Base-by-base conservation (phyloP, 2,797 vertebrate genomes). In the Lates japonicus region DNA sequence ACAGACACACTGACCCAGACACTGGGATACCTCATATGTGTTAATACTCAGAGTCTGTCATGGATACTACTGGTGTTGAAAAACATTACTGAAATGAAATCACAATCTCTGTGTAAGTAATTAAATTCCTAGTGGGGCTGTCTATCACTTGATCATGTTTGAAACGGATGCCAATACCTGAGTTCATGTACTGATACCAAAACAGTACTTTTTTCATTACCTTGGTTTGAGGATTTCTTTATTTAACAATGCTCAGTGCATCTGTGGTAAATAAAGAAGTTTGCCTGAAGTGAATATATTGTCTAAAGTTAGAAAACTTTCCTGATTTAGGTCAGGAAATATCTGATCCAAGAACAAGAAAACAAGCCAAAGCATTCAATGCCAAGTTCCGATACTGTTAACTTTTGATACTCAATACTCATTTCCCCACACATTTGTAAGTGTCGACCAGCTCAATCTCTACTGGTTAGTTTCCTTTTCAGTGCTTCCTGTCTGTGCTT, bases 1-100 rank as follows among this genome's bases (percentile, higher is more conserved):
- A 84, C 82, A 87, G 76, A 92, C 73, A 68, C 67, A 74, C 70
- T 86, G 87, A 88, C 88, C 87, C 83, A 87, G 83, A 92, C 68
- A 71, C 69, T 7, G 51, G 52, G 46, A 61, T 22, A 73, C 80
- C 77, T 77, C 82, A 82, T 70, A 52, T 70, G 74, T 42, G 66
- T 70, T 81, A 71, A 73, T 70, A 83, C 82, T 74, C 65, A 78
- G 60, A 83, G 44, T 71, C 62, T 72, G 51, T 55, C 57, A 76
- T 54, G 31, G 61, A 86, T 60, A 74, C 75, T 7, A 58, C 63
- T 63, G 31, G 19, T 73, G 39, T 74, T 13, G 44, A n/a, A n/a
- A n/a, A 78, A 58, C 49, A 76, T 31, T 64, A 82, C 55, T 49
- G 22, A 60, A 49, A 76, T 63, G 5, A 66, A 44, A 74, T 41